phyloP scores from a whole-genome alignment of 2,888 invertebrate species.

The Cremastinae sp. region DNA sequence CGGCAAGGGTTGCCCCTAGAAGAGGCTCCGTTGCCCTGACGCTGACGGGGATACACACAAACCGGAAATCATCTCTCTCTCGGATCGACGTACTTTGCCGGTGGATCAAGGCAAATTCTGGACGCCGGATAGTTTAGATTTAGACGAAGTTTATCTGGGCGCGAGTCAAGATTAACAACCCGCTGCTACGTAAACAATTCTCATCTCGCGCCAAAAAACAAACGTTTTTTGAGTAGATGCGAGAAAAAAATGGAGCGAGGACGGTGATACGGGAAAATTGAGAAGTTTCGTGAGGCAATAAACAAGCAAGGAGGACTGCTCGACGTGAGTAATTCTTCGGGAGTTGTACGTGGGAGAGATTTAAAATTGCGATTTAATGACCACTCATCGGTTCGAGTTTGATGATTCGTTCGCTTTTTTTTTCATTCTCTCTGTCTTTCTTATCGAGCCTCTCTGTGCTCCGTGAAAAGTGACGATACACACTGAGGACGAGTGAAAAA shows the following conservation, averaged over 20 bases:
- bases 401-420: constrained; percentile 54
- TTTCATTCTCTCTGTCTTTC: constrained; percentile 18
- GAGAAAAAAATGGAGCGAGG: constrained; percentile 26
- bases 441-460: constrained; percentile 31
- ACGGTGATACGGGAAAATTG: not conserved
- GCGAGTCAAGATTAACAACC: too few species aligned
- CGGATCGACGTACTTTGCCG: not conserved
- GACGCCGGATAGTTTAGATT: not conserved
- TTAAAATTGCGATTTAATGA: constrained; percentile 61
- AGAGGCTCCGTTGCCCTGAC: constrained; percentile 39
- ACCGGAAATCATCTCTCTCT: not conserved
- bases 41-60: constrained; percentile 14
- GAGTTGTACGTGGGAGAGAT: constrained; percentile 55
- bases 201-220: too few species aligned
- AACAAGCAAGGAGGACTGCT: too few species aligned
- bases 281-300: too few species aligned
- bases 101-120: not conserved
- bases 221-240: too few species aligned
- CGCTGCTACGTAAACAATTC: not conserved
- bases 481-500: constrained; percentile 49
- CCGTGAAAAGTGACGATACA: not conserved
- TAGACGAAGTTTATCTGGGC: too few species aligned
- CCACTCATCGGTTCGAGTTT: constrained; percentile 51
- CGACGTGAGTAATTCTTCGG: constrained; percentile 22
- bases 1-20: constrained; percentile 40